Percentiles rank a stretch among this genome's conserved stretches.
Conservation (phyloP, 2,113 vertebrate genomes). For the Brachyhypopomus occidentalis region DNA sequence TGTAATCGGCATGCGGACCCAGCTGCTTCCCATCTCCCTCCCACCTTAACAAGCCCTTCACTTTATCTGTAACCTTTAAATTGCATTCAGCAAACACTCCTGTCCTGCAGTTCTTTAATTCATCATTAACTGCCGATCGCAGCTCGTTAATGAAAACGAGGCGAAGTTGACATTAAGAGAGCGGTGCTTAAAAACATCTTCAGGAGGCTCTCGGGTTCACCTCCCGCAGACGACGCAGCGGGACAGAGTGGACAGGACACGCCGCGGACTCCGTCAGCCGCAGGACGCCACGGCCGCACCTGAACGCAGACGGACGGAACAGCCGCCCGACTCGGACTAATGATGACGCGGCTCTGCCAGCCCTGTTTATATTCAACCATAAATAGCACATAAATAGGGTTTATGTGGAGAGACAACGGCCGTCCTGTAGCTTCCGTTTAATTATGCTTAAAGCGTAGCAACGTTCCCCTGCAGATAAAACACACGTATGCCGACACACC, state of each 20-base stretch:
- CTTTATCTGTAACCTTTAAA: slow-evolving; percentile 54
- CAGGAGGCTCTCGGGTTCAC: slow-evolving; percentile 32
- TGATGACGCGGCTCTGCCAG: slow-evolving; percentile 10
- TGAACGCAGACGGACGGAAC: slow-evolving; percentile 8
- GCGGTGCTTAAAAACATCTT: slow-evolving; percentile 20
- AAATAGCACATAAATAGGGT: not conserved
- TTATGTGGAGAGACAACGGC: not conserved
- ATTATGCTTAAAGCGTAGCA: slow-evolving; percentile 28
- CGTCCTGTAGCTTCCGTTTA: not conserved
- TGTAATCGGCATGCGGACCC: slow-evolving; percentile 25
- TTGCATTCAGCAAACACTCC: slow-evolving; percentile 47
- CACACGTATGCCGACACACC: not conserved
- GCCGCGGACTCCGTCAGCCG: no score
- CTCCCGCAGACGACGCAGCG: slow-evolving; percentile 28
- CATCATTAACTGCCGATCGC: slow-evolving; percentile 56
- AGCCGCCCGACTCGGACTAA: not conserved
- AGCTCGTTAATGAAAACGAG: slow-evolving; percentile 60
- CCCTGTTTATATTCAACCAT: not conserved
- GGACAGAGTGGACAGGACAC: not conserved
- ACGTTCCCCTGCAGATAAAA: not conserved
- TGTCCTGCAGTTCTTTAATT: slow-evolving; percentile 51
- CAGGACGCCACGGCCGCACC: not conserved
- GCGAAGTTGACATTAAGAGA: slow-evolving; percentile 45
- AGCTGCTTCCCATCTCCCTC: slow-evolving; percentile 3
- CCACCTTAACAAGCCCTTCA: slow-evolving; percentile 47